phyloP scores from a whole-genome alignment of 1,140 invertebrate genomes.

The Temnothorax curvispinosus region DNA sequence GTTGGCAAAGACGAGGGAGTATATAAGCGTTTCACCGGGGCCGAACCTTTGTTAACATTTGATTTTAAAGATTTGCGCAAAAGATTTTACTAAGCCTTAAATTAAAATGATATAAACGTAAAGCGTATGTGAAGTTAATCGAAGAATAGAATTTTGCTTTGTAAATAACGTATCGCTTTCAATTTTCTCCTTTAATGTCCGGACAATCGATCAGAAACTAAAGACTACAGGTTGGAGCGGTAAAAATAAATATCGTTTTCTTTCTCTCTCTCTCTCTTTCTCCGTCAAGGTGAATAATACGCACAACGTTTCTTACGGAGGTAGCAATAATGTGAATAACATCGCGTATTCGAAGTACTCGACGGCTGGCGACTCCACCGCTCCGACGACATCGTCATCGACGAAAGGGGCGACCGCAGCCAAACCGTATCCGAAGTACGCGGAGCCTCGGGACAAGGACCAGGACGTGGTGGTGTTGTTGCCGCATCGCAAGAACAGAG shows the following conservation, averaged over 20 bases:
- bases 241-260: slow-evolving; percentile 21
- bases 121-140: not conserved
- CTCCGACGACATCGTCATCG: slow-evolving; percentile 62
- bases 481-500: slow-evolving; percentile 79
- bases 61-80: not conserved
- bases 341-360: slow-evolving; percentile 87
- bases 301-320: slow-evolving; percentile 89
- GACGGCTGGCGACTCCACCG: slow-evolving; percentile 77
- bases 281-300: slow-evolving; percentile 88
- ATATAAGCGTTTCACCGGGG: too few relatives aligned
- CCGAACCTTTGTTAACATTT: not conserved
- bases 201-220: not conserved
- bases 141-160: not conserved
- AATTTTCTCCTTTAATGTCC: not conserved
- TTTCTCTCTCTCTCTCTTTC: slow-evolving; percentile 13
- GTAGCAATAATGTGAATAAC: slow-evolving; percentile 87
- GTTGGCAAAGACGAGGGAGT: too few relatives aligned
- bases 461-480: slow-evolving; percentile 81
- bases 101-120: not conserved
- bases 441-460: slow-evolving; percentile 72
- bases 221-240: not conserved
- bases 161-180: not conserved
- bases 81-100: not conserved
- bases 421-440: slow-evolving; percentile 66
- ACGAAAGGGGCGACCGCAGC: slow-evolving; percentile 42